Evolutionary conservation across 2,888 invertebrate species (phyloP).

Genomic region (Agriopis leucophaearia): DNA sequence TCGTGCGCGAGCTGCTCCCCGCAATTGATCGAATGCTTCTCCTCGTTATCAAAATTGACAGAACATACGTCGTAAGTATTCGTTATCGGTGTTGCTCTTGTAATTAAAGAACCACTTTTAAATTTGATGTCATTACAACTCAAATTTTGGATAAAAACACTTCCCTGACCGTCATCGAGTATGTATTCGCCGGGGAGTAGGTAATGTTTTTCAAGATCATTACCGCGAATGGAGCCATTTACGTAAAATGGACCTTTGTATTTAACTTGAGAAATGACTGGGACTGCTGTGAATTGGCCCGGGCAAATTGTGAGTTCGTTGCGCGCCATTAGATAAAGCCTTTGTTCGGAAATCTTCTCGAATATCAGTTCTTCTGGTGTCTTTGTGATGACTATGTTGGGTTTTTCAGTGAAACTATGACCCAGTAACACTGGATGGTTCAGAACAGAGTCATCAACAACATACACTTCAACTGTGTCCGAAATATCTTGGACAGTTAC

Average conservation of each 20-base stretch:
- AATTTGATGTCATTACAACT: not conserved
- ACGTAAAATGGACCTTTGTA: not conserved
- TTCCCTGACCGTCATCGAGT: not conserved
- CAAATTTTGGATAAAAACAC: not conserved
- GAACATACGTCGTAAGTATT: not conserved
- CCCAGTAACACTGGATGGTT: not conserved
- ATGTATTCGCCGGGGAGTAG: not conserved
- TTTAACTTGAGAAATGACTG: not conserved
- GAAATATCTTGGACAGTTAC: not conserved
- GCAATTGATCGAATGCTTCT: not conserved
- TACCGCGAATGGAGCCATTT: not conserved
- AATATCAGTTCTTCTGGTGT: not conserved
- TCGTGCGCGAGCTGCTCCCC: not conserved
- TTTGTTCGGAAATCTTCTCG: not conserved
- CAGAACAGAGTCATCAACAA: not conserved
- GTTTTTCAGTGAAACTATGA: constrained; percentile 1
- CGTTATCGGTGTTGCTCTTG: not conserved
- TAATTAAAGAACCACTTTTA: not conserved
- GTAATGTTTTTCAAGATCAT: not conserved
- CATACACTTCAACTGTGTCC: not conserved
- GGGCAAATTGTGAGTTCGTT: not conserved
- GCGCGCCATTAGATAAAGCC: not conserved
- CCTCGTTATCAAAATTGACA: not conserved
- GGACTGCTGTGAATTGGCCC: not conserved
- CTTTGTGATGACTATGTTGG: not conserved